Evolutionary conservation across 2,888 invertebrate species (phyloP).

Genomic region (Drosophila mimetica): DNA sequence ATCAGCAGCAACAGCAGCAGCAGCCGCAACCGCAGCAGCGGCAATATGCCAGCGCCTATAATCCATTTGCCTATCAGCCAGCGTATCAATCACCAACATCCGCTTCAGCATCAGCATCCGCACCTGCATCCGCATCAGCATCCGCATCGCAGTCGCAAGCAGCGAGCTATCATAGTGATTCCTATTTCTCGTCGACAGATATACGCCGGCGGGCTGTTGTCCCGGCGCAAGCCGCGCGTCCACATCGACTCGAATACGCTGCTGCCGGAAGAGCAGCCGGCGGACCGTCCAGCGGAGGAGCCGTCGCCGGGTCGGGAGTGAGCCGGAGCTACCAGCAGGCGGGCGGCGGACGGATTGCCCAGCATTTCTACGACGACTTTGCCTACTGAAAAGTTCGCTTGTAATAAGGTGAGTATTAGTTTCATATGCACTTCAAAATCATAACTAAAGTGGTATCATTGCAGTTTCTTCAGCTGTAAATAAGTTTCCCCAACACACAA

Average conservation of each 20-base stretch:
- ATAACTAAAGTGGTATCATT: conserved; percentile 4
- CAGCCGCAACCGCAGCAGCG: conserved; percentile 82
- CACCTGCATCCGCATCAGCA: conserved; percentile 63
- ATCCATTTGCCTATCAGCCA: conserved; percentile 73
- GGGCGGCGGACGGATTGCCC: conserved; percentile 74
- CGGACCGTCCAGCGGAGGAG: conserved; percentile 27
- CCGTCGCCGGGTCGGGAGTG: conserved; percentile 24
- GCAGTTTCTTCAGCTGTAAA: conserved; percentile 77
- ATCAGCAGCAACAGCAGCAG: conserved; percentile 76
- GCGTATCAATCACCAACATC: conserved; percentile 52
- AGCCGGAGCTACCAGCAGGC: conserved; percentile 48
- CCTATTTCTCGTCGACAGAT: conserved; percentile 84
- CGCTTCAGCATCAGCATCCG: conserved; percentile 54
- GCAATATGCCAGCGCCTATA: conserved; percentile 55
- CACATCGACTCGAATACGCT: conserved; percentile 79
- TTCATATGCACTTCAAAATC: no score
- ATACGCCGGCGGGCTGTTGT: conserved; percentile 81
- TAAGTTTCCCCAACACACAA: conserved; percentile 54
- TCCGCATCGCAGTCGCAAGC: conserved; percentile 63
- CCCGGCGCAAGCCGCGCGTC: conserved; percentile 74
- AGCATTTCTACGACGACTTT: conserved; percentile 82
- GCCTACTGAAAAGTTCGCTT: conserved; percentile 73
- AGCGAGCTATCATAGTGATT: conserved; percentile 82
- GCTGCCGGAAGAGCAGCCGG: conserved; percentile 60
- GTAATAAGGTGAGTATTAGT: conserved; percentile 26